Base-by-base conservation (phyloP, 2,888 invertebrate species). In the Erebia epiphron region DNA sequence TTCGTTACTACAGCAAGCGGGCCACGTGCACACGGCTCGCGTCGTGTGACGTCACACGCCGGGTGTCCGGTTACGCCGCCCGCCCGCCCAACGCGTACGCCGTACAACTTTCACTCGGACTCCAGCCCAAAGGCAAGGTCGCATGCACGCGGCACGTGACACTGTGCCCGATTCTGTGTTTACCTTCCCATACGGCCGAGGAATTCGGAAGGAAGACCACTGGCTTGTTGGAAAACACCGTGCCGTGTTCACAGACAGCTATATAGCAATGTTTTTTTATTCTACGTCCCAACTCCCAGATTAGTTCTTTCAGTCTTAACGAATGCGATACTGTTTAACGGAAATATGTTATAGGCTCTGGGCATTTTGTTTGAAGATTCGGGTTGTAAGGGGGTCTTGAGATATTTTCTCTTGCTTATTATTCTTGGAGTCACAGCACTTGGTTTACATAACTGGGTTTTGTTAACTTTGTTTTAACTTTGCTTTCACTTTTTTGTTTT, bases 21-120 rank as follows among this genome's bases (percentile, higher is more conserved):
- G 83, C 85, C 84, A 79, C 76, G 67, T 92, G 93, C 93, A 91
- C 93, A 92, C 93, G 92, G 92, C 92, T 83, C 92, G 86, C 83
- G 71, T 9, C n/a, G 5, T 11, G 64, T 90, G 88, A 90, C 92
- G 91, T 91, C 90, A 90, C 85, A 57, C 16, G 54, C 50, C 82
- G 85, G 89, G 89, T 90, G 85, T 92, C 90, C 82, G 84, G 82
- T 92, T 92, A 79, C 75, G 18, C 54, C 50, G 50, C 50, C 4
- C 49, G 49, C 49, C 50, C 91, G 75, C 75, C 81, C 78, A 80
- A 80, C 82, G 78, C 83, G 82, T 83, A 81, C 81, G 79, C 78
- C 83, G 83, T 76, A 76, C 72, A 71, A 85, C 89, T 90, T 90
- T 90, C 91, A 83, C 86, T 83, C 76, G 76, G 60, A 16, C 43